These are phyloP conservation scores for Pygoscelis adeliae DNA, from an alignment of 2,113 vertebrate species.

Conservation along the genomic window DNA sequence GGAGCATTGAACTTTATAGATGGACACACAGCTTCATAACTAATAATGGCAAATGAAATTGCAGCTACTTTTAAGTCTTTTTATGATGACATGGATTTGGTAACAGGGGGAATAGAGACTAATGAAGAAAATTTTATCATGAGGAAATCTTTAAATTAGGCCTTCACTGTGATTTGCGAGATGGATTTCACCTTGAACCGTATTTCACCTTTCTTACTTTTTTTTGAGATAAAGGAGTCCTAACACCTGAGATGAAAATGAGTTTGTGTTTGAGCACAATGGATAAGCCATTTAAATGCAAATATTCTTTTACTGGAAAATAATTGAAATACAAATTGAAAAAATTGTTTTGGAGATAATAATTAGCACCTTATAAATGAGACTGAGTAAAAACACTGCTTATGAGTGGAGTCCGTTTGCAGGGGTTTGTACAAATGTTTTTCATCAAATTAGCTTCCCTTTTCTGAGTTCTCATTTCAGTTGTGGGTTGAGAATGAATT, in stretches of 20 bases:
- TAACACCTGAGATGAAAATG: conserved; percentile 11
- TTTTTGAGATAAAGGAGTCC: not conserved
- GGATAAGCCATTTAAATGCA: conserved; percentile 33
- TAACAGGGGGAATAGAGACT: not conserved
- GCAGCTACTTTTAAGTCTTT: not conserved
- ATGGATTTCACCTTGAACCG: conserved; percentile 34
- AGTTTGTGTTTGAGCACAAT: not conserved
- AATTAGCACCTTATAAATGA: conserved; percentile 31
- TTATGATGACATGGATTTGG: not conserved
- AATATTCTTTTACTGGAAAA: conserved; percentile 18
- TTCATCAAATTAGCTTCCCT: not conserved
- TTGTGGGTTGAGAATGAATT: not conserved
- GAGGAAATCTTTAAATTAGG: conserved; percentile 21
- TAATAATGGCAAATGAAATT: not conserved
- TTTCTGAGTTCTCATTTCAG: not conserved
- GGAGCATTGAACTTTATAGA: not conserved
- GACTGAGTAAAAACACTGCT: not conserved
- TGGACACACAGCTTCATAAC: not conserved
- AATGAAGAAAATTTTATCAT: conserved; percentile 12
- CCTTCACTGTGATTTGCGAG: not conserved
- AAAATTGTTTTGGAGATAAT: not conserved
- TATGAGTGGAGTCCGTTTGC: not conserved
- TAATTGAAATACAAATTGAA: conserved; percentile 17
- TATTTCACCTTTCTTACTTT: not conserved
- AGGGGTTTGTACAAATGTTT: not conserved